Evolutionary conservation across 2,888 invertebrate genomes (phyloP).

Genomic region (Drosophila mimica): DNA sequence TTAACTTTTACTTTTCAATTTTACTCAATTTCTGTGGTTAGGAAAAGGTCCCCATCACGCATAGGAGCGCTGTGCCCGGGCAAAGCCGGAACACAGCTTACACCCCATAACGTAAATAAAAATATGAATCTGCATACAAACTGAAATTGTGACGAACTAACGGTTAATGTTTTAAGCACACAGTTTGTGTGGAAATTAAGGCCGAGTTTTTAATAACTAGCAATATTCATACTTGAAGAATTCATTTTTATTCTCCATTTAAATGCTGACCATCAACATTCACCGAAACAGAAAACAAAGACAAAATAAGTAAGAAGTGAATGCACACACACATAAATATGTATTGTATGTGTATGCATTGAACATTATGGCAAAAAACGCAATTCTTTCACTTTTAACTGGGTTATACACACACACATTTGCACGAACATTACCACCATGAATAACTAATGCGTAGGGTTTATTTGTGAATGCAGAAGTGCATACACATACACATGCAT

Average conservation of each 20-base stretch:
- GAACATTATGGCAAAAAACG: neutral
- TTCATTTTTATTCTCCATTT: slow-evolving; percentile 2
- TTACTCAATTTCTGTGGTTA: neutral
- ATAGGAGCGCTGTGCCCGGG: neutral
- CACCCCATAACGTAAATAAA: neutral
- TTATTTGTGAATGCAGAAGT: slow-evolving; percentile 11
- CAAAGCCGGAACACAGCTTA: neutral
- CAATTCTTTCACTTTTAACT: slow-evolving; percentile 13
- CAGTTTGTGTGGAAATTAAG: neutral
- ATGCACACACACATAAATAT: neutral
- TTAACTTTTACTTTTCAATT: neutral
- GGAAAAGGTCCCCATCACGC: neutral
- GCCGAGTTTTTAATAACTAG: neutral
- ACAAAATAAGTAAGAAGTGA: neutral
- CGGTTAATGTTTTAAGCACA: neutral
- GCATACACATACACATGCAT: slow-evolving; percentile 15
- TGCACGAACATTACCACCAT: neutral
- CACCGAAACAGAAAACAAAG: neutral
- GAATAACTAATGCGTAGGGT: neutral
- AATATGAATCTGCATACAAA: neutral
- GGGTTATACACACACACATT: neutral
- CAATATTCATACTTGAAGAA: neutral
- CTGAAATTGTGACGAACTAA: neutral
- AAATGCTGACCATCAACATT: slow-evolving; percentile 5
- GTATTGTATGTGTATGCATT: neutral